Percentiles rank a stretch among this genome's conserved stretches.
Evolutionary conservation across 92 coral and sea anemone genomes (phyloP).

Genomic region (Pocillopora grandis): DNA sequence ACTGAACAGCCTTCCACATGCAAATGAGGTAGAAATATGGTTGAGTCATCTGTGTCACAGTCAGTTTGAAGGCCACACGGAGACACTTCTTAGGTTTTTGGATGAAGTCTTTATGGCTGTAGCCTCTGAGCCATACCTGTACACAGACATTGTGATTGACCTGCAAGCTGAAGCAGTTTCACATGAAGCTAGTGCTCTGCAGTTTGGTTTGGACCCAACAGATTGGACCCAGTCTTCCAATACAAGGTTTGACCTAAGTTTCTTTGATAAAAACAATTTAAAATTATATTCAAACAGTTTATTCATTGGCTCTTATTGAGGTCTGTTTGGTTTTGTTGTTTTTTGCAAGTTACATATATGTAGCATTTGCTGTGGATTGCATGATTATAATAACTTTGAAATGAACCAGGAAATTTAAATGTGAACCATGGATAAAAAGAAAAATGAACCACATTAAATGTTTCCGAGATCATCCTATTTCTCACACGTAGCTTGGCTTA

Average conservation of each 20-base stretch:
- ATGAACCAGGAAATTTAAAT: no score
- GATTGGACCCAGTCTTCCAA: neutral
- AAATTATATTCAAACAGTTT: no score
- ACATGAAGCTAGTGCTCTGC: conserved; percentile 34
- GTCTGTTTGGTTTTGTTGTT: no score
- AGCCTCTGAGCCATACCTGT: conserved; percentile 72
- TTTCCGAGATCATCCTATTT: no score
- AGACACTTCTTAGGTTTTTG: conserved; percentile 54
- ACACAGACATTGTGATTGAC: conserved; percentile 68
- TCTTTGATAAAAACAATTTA: neutral
- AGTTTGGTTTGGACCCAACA: neutral
- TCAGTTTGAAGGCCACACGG: conserved; percentile 3
- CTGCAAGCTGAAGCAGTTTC: conserved; percentile 56
- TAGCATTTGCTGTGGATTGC: no score
- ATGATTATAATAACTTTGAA: no score
- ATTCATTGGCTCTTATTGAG: no score
- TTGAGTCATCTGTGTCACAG: conserved; percentile 47
- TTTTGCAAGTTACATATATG: no score
- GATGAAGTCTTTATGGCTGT: conserved; percentile 67
- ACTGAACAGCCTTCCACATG: conserved; percentile 1
- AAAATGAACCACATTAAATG: no score
- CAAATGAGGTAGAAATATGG: conserved; percentile 70
- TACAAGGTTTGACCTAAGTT: conserved; percentile 10
- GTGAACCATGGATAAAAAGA: no score
- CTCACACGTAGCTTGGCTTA: no score